These are phyloP conservation scores for Lagocephalus sceleratus DNA, from an alignment of 2,797 vertebrate species.

Conservation along the genomic window DNA sequence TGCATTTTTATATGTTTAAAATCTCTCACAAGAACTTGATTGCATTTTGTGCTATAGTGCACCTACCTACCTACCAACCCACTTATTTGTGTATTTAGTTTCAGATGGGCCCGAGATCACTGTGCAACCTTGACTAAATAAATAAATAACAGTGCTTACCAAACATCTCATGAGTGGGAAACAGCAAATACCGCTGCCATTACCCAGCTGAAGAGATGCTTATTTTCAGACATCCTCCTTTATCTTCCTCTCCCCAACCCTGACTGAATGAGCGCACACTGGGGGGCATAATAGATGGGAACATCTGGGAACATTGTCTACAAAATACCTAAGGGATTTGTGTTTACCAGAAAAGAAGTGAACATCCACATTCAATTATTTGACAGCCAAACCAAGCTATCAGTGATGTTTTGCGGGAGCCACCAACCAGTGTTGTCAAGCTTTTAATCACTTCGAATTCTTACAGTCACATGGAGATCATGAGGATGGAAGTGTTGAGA, in stretches of 20 bases:
- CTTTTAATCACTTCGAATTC: slow-evolving; percentile 42
- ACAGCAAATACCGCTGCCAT: slow-evolving; percentile 52
- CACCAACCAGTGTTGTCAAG: slow-evolving; percentile 39
- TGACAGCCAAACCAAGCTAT: slow-evolving; percentile 45
- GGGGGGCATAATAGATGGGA: slow-evolving; percentile 54
- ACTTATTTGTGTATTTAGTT: too few species aligned
- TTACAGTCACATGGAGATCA: slow-evolving; percentile 21
- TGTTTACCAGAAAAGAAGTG: slow-evolving; percentile 46
- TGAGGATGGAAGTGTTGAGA: slow-evolving; percentile 23
- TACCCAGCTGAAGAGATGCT: slow-evolving; percentile 39
- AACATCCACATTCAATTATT: slow-evolving; percentile 58
- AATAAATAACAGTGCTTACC: neutral
- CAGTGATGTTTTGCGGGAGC: slow-evolving; percentile 32
- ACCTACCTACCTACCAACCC: too few species aligned
- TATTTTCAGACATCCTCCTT: slow-evolving; percentile 46
- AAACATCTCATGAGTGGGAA: slow-evolving; percentile 41
- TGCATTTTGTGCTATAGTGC: too few species aligned
- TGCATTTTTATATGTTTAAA: too few species aligned
- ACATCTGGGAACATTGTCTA: slow-evolving; percentile 55
- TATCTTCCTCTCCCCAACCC: slow-evolving; percentile 41
- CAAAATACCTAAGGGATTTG: slow-evolving; percentile 45
- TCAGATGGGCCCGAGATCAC: too few species aligned
- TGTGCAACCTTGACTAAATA: too few species aligned
- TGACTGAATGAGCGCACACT: slow-evolving; percentile 54
- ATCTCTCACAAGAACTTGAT: too few species aligned